A percentile compares a stretch with the other conserved stretches of the same genome.
Conservation (phyloP, 2,113 vertebrate genomes). For the Pterocles orientalis region DNA sequence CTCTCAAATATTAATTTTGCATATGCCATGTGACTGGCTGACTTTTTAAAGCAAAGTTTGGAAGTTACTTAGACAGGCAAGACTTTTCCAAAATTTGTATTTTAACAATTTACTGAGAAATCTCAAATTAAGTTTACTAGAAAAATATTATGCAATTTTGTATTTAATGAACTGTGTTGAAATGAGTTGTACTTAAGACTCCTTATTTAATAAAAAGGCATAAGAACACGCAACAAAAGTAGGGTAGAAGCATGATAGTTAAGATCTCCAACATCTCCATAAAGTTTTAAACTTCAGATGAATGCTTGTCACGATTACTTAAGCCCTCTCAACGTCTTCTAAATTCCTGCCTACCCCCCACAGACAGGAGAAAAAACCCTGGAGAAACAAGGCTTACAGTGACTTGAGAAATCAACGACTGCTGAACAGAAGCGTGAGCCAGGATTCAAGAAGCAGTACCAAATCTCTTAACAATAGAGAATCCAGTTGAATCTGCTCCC, state of each 20-base stretch:
- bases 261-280: not conserved
- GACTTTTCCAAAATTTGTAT: not conserved
- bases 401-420: conserved; percentile 2
- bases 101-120: conserved; percentile 3
- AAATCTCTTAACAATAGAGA: not conserved
- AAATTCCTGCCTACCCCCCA: not conserved
- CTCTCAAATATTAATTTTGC: not conserved
- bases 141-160: not conserved
- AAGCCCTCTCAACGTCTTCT: not conserved
- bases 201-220: not conserved
- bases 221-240: not conserved
- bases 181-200: not conserved
- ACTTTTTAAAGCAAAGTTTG: not conserved
- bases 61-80: not conserved
- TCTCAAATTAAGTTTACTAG: not conserved
- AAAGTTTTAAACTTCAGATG: not conserved
- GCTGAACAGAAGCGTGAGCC: not conserved
- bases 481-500: conserved; percentile 15
- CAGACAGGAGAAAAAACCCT: not conserved
- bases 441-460: conserved; percentile 12
- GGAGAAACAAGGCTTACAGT: conserved; percentile 8
- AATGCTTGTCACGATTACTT: not conserved
- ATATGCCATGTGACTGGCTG: not conserved
- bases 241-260: not conserved
- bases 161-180: not conserved